Evolutionary conservation across 2,113 vertebrate species (phyloP).

Genomic region (Rhagologus leucostigma): DNA sequence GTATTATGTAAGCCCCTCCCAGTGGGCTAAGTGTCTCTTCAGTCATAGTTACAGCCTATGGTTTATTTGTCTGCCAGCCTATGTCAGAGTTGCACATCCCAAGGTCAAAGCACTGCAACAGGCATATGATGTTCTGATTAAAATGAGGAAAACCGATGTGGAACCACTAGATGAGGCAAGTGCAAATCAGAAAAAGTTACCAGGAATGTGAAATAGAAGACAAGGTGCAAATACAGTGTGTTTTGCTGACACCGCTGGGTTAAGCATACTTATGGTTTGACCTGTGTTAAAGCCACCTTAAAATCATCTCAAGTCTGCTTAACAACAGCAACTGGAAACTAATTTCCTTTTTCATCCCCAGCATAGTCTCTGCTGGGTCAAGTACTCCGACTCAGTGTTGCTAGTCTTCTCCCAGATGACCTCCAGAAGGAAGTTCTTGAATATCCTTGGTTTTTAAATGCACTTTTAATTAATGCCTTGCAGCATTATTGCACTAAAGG

Average conservation of each 20-base stretch:
- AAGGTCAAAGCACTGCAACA: slow-evolving; percentile 90
- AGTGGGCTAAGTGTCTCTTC: slow-evolving; percentile 93
- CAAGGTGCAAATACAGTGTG: not conserved
- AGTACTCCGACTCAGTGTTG: not conserved
- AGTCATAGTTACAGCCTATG: slow-evolving; percentile 96
- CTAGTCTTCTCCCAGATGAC: not conserved
- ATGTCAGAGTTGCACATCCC: slow-evolving; percentile 82
- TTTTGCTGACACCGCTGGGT: not conserved
- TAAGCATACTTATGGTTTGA: not conserved
- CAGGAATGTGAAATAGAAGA: not conserved
- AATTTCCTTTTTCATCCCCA: not conserved
- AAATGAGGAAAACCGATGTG: slow-evolving; percentile 90
- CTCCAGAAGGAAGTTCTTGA: not conserved
- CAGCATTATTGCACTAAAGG: not conserved
- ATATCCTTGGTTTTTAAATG: not conserved
- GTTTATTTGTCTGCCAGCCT: slow-evolving; percentile 96
- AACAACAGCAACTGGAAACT: not conserved
- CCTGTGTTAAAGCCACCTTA: not conserved
- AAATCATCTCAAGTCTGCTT: not conserved
- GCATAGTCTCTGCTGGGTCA: not conserved
- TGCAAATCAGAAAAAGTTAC: not conserved
- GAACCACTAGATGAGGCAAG: slow-evolving; percentile 92
- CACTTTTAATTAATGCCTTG: not conserved
- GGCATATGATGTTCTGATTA: slow-evolving; percentile 88
- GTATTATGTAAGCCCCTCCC: slow-evolving; percentile 81